Evolutionary conservation across 2,113 vertebrate species (phyloP), one percentile per base, ranked within the genome.

Genomic region (Gallinago undulata): DNA sequence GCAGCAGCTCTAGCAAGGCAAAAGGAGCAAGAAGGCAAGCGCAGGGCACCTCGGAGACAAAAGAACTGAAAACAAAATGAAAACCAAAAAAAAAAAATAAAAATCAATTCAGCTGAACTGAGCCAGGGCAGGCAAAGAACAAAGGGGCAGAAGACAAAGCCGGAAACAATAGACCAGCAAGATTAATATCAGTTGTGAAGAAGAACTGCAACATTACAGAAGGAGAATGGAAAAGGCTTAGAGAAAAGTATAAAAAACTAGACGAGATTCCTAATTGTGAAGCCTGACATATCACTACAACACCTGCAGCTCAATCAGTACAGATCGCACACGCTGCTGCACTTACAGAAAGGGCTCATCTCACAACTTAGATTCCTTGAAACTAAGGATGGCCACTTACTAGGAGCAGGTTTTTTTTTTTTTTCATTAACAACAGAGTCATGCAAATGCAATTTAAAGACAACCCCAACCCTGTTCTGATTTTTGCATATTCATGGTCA

Each of bases 81-180:
- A 94, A 96, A 91, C n/a, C 86, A 86, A 50, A 76, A 5, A 37
- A 84, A 76, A 5, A 37, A 84, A 88, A 50, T 72, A 4, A 37
- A 84, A 96, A 94, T 97, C 96, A 94, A 97, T 97, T 97, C 92
- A 53, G 74, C 74, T 81, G 70, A 95, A 95, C 79, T 1, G 18
- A 81, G 70, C 13, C 74, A 93, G 85, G 89, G 87, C 92, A 96
- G 63, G 74, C 62, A 81, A 94, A 93, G 96, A 94, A 97, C 94
- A 96, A 96, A 96, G 96, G 95, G 94, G 97, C 96, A 97, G 91
- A 67, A 95, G 96, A 96, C 80, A 94, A 93, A 96, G 83, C 63
- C 4, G 18, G 67, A 96, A 95, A 97, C 89, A 92, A 96, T 17
- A 95, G 92, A 96, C 56, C 79, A 83, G 66, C 62, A 41, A 95